phyloP scores from a whole-genome alignment of 2,113 vertebrate species.

The Ptilorrhoa leucosticta region DNA sequence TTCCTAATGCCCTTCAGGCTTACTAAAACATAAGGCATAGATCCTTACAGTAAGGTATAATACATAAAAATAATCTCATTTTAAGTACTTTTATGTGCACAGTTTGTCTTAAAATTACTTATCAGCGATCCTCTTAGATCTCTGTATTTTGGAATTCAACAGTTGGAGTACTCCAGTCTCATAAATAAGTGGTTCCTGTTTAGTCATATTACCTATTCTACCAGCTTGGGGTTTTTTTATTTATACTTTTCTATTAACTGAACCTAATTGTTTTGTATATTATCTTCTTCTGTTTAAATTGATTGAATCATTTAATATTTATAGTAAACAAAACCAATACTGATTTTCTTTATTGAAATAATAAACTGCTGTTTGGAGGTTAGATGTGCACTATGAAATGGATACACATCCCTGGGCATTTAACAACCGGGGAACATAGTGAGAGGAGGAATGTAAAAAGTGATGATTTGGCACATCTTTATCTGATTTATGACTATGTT shows the following conservation, averaged over 20 bases:
- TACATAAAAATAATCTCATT: not conserved
- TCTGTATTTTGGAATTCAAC: not conserved
- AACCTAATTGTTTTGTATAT: not conserved
- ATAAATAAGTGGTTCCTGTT: not conserved
- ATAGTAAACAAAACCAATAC: not conserved
- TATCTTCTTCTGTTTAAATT: not conserved
- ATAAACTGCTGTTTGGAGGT: not conserved
- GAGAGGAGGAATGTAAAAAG: not conserved
- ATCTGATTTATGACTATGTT: not conserved
- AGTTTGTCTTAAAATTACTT: not conserved
- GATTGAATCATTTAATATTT: not conserved
- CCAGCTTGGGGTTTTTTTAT: not conserved
- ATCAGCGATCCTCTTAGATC: not conserved
- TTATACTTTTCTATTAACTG: not conserved
- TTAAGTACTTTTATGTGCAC: not conserved
- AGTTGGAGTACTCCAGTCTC: not conserved
- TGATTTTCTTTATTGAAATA: not conserved
- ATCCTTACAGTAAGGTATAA: not conserved
- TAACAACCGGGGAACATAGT: not conserved
- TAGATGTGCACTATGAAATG: not conserved
- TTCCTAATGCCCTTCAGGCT: not conserved
- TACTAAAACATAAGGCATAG: not conserved
- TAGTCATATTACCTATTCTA: not conserved
- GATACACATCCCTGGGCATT: not conserved
- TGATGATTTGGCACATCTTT: not conserved